Evolutionary conservation across 2,888 invertebrate genomes (phyloP).

Genomic region (Epinotia demarniana): DNA sequence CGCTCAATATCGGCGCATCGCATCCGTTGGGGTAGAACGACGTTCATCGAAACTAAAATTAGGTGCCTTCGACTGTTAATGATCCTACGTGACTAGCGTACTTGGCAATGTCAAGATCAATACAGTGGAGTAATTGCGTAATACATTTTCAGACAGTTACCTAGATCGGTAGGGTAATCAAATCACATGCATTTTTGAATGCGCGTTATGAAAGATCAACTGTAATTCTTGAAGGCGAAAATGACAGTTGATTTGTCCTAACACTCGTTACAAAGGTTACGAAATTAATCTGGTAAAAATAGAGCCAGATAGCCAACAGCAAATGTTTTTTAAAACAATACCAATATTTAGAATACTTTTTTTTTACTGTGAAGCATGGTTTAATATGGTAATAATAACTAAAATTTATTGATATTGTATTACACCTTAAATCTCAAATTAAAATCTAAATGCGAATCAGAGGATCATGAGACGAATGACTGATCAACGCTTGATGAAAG

Average conservation of each 20-base stretch:
- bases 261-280: too few relatives aligned
- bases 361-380: too few relatives aligned
- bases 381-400: too few relatives aligned
- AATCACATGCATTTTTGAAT: too few relatives aligned
- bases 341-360: neutral
- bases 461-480: neutral
- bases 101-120: conserved; percentile 20
- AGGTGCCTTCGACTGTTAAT: conserved; percentile 17
- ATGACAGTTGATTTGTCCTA: too few relatives aligned
- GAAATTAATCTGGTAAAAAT: neutral
- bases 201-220: too few relatives aligned
- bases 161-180: neutral
- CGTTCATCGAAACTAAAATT: conserved; percentile 13
- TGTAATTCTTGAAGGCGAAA: too few relatives aligned
- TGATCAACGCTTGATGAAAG: neutral
- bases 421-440: neutral
- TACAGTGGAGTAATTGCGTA: neutral
- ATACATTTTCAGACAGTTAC: neutral
- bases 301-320: neutral
- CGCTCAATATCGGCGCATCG: neutral
- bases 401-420: too few relatives aligned
- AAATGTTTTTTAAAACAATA: neutral
- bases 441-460: neutral
- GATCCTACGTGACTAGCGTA: conserved; percentile 1
- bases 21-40: neutral